phyloP scores from a whole-genome alignment of 2,797 vertebrate species.

The Fistularia tabacaria region DNA sequence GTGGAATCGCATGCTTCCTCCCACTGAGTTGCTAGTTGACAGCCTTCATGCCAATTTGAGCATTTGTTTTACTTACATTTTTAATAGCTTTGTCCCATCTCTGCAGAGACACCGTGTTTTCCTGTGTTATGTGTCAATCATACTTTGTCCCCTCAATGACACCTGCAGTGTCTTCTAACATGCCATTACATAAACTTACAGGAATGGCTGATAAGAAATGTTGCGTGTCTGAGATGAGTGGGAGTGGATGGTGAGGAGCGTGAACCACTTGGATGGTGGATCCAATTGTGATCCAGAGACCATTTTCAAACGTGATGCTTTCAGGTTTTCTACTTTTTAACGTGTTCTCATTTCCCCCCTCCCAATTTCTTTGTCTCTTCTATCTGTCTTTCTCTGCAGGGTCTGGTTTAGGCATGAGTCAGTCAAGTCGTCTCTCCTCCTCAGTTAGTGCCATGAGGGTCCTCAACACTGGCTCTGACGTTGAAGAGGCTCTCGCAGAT shows the following conservation, averaged over 20 bases:
- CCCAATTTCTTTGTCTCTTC: not conserved
- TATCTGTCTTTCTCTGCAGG: slow-evolving; percentile 61
- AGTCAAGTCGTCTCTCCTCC: slow-evolving; percentile 89
- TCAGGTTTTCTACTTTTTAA: too few species aligned
- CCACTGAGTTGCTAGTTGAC: slow-evolving; percentile 49
- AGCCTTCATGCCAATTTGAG: slow-evolving; percentile 37
- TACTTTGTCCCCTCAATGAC: slow-evolving; percentile 37
- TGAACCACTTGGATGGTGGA: slow-evolving; percentile 2
- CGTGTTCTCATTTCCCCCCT: too few species aligned
- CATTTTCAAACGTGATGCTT: not conserved
- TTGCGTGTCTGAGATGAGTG: slow-evolving; percentile 12
- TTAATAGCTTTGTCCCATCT: slow-evolving; percentile 38
- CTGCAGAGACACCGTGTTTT: slow-evolving; percentile 26
- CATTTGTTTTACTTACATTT: slow-evolving; percentile 33
- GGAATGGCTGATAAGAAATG: slow-evolving; percentile 32
- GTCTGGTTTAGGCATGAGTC: slow-evolving; percentile 86
- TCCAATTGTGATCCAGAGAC: not conserved
- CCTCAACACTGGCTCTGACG: slow-evolving; percentile 93
- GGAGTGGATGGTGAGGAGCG: slow-evolving; percentile 16
- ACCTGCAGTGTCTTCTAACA: slow-evolving; percentile 51
- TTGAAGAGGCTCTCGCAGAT: slow-evolving; percentile 95
- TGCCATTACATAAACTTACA: slow-evolving; percentile 52
- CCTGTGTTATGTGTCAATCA: slow-evolving; percentile 36
- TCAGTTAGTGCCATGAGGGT: slow-evolving; percentile 97
- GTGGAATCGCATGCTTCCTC: slow-evolving; percentile 73